These are phyloP conservation scores for Heliconius hewitsoni DNA, from an alignment of 1,140 invertebrate species.

Conservation along the genomic window DNA sequence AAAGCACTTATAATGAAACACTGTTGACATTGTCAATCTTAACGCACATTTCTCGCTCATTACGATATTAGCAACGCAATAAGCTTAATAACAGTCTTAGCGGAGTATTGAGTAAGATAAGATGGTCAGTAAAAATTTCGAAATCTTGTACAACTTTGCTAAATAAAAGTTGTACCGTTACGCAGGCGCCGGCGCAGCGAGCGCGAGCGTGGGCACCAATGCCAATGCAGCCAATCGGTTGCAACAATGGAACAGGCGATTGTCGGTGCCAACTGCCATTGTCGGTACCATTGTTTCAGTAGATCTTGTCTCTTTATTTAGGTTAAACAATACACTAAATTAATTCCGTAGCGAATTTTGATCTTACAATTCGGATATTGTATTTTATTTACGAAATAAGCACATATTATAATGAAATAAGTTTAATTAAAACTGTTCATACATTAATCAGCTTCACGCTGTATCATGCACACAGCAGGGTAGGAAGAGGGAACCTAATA, in stretches of 20 bases:
- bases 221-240: slow-evolving; percentile 39
- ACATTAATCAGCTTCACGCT: neutral
- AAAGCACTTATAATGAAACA: neutral
- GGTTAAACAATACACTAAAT: slow-evolving; percentile 36
- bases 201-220: slow-evolving; percentile 32
- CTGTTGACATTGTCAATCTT: neutral
- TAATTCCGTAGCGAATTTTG: slow-evolving; percentile 30
- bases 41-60: neutral
- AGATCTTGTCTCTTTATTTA: slow-evolving; percentile 39
- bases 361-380: neutral
- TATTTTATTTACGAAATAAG: slow-evolving; percentile 7
- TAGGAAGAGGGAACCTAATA: too few species aligned
- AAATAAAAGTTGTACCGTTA: slow-evolving; percentile 33
- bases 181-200: slow-evolving; percentile 23
- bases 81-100: slow-evolving; percentile 26
- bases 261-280: slow-evolving; percentile 34
- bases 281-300: slow-evolving; percentile 40
- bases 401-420: neutral
- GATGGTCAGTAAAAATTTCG: slow-evolving; percentile 33
- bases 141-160: slow-evolving; percentile 30
- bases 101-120: slow-evolving; percentile 28
- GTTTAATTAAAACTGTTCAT: neutral
- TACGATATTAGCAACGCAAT: slow-evolving; percentile 15
- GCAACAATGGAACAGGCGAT: slow-evolving; percentile 39
- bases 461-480: too few species aligned